phyloP scores from a whole-genome alignment of 92 coral and sea anemone genomes.

The Phenganax marumi region DNA sequence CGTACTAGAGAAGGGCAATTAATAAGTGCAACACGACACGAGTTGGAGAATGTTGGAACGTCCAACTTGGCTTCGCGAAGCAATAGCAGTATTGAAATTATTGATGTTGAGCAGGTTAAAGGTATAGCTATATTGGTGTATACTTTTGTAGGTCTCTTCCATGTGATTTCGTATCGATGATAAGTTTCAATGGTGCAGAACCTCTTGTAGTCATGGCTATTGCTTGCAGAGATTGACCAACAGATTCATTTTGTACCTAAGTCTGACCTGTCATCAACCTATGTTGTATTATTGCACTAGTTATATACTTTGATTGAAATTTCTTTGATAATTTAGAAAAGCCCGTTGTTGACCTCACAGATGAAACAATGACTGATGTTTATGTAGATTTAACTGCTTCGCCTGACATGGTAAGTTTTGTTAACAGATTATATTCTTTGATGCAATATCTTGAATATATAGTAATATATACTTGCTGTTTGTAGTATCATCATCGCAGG shows the following conservation, averaged over 20 bases:
- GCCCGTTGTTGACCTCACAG: slow-evolving; percentile 48
- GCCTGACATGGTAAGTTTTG: slow-evolving; percentile 41
- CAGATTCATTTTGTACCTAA: neutral
- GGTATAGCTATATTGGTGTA: neutral
- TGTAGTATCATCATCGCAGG: neutral
- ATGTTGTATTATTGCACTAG: too few species aligned
- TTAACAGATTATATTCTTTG: slow-evolving; percentile 15
- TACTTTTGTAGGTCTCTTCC: neutral
- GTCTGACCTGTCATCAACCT: neutral
- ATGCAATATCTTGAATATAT: neutral
- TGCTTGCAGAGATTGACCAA: neutral
- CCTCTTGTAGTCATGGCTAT: neutral
- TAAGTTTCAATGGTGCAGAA: too few species aligned
- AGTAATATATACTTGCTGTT: neutral
- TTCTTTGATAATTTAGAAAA: neutral
- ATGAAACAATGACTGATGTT: slow-evolving; percentile 25
- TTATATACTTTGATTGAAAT: neutral
- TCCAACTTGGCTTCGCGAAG: neutral
- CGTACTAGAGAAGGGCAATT: slow-evolving; percentile 35
- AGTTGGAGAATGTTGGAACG: neutral
- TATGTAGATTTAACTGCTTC: slow-evolving; percentile 52
- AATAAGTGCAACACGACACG: neutral
- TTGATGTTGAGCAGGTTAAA: slow-evolving; percentile 39
- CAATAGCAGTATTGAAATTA: slow-evolving; percentile 20
- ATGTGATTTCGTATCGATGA: neutral